Conservation (phyloP, 2,113 vertebrate genomes). For the Raphicerus campestris region DNA sequence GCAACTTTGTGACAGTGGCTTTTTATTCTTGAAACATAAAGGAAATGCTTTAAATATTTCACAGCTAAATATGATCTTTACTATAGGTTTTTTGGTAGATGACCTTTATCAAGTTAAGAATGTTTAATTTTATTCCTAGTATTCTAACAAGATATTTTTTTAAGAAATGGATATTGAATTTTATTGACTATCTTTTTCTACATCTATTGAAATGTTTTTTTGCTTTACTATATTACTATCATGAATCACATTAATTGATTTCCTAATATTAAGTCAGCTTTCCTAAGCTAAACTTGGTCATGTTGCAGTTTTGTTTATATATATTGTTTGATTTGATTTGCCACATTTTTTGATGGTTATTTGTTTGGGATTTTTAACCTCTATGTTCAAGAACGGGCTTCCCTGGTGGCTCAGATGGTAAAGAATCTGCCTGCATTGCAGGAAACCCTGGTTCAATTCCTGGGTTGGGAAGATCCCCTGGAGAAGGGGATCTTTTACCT, state of each 20-base stretch:
- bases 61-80: neutral
- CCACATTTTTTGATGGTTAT: neutral
- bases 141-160: neutral
- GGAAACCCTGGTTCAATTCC: neutral
- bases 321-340: neutral
- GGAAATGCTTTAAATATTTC: neutral
- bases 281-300: neutral
- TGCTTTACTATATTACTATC: neutral
- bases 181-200: neutral
- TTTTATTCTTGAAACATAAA: neutral
- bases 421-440: neutral
- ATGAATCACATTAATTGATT: neutral
- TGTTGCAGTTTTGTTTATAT: neutral
- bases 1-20: neutral
- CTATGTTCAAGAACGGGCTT: neutral
- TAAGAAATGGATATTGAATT: neutral
- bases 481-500: neutral
- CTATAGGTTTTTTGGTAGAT: neutral
- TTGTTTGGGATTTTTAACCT: neutral
- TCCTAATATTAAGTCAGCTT: neutral
- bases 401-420: neutral
- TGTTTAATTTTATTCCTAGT: conserved; percentile 11
- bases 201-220: neutral
- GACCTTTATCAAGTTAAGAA: neutral
- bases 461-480: neutral